Base-by-base conservation (phyloP, 2,888 invertebrate genomes). In the Pedicia rivosa region DNA sequence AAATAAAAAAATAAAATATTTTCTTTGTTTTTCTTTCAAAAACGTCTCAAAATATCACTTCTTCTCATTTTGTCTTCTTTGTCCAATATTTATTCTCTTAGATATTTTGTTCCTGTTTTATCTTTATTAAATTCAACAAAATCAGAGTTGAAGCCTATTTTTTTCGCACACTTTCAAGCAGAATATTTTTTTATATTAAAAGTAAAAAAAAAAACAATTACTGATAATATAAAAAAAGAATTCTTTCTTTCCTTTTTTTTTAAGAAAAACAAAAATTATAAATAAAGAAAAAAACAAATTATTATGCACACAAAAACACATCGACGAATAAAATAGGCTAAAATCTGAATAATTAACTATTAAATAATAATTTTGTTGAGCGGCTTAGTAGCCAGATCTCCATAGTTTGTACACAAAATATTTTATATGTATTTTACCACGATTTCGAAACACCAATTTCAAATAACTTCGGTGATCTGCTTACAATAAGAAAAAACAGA, bases 401-500 rank as follows among this genome's bases (percentile, higher is more conserved):
- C 32, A 32, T 8, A 20, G 5, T 20, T 20, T 20, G 20, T 20
- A 6, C 8, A 20, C n/a, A 26, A 27, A 27, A 27, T 19, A 15
- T 25, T 17, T 16, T 14, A 10, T 37, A 15, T 13, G 8, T 24
- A 32, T 27, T 25, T 30, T 36, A 34, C 39, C 33, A 40, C 46
- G 46, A 46, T 46, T 46, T 46, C 46, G 44, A 46, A 44, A 40
- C 44, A 46, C 46, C 46, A 46, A 46, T 46, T 46, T 46, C 46
- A 40, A 26, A 22, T 24, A 15, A 14, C 15, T 25, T 25, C 12
- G 14, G 12, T 12, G 8, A 7, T 27, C 3, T 6, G 27, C 27
- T 2, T 12, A 12, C 5, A n/a, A 9, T 29, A 15, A 5, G 29
- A n/a, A 16, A 29, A 29, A n/a, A 29, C 15, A 9, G 15, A 29